Percentiles rank a stretch among this genome's conserved stretches.
Evolutionary conservation across 1,140 invertebrate species (phyloP).

Genomic region (Glossosoma conforme): DNA sequence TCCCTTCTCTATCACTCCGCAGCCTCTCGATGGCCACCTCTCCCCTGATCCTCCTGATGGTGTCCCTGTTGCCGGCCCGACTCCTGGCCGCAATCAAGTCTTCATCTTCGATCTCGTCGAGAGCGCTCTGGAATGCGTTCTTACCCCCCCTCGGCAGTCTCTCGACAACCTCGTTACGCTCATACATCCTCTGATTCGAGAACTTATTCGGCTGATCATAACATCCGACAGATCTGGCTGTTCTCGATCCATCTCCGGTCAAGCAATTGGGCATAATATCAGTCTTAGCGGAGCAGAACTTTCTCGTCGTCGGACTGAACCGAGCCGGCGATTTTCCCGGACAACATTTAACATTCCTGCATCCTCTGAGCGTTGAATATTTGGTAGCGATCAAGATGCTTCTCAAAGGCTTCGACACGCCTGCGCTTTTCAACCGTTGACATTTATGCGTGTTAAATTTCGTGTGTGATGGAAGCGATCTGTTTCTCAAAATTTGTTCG

Average conservation of each 20-base stretch:
- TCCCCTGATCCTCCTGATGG: constrained; percentile 35
- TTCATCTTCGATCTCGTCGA: constrained; percentile 34
- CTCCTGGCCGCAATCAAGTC: constrained; percentile 3
- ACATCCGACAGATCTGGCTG: background rate
- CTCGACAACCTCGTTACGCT: constrained; percentile 34
- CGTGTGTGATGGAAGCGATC: background rate
- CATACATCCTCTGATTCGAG: constrained; percentile 32
- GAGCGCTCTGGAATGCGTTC: constrained; percentile 42
- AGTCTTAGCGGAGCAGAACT: background rate
- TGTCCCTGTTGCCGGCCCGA: constrained; percentile 28
- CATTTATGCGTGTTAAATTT: background rate
- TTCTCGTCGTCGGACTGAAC: background rate
- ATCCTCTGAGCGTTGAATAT: background rate
- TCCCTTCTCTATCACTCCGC: constrained; percentile 44
- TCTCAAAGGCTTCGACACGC: constrained; percentile 7
- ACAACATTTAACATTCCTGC: constrained; percentile 5
- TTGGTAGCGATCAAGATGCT: constrained; percentile 2
- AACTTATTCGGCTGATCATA: constrained; percentile 31
- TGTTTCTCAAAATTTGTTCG: constrained; percentile 2
- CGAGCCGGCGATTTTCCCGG: constrained; percentile 5
- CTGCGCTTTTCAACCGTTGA: too few species aligned
- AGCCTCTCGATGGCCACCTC: constrained; percentile 41
- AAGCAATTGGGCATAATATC: background rate
- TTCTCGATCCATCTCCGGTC: background rate
- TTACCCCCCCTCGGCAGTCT: constrained; percentile 32